These are phyloP conservation scores for Octopus bimaculoides DNA, from an alignment of 1,140 invertebrate species.

Conservation along the genomic window DNA sequence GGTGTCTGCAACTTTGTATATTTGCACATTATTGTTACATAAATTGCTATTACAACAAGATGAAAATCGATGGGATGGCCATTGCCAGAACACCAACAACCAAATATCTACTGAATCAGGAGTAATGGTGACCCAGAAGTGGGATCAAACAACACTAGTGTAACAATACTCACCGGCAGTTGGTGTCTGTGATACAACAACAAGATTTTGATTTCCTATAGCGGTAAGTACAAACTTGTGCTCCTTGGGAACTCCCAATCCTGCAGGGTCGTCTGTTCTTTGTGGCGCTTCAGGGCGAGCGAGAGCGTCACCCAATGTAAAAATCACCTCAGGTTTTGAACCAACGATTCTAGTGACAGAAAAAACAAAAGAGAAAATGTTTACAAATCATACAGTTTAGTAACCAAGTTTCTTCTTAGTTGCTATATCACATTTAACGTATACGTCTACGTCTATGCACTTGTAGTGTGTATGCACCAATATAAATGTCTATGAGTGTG, in stretches of 20 bases:
- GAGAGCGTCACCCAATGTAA: constrained; percentile 69
- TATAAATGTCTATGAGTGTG: neutral
- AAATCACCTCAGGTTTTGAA: constrained; percentile 72
- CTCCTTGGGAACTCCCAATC: constrained; percentile 72
- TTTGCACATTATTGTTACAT: too few relatives aligned
- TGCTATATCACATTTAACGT: neutral
- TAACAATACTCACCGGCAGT: constrained; percentile 3
- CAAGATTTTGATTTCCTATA: constrained; percentile 71
- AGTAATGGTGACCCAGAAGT: too few relatives aligned
- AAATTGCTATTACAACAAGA: too few relatives aligned
- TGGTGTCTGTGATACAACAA: constrained; percentile 40
- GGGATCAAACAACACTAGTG: neutral
- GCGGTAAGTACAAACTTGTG: constrained; percentile 86
- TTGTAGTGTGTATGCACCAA: neutral
- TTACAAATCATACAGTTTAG: neutral
- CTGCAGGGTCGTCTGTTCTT: constrained; percentile 7
- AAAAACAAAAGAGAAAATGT: neutral
- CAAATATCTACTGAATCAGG: neutral
- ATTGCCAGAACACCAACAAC: too few relatives aligned
- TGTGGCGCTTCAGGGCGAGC: constrained; percentile 60
- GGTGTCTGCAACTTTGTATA: too few relatives aligned
- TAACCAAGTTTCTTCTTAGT: neutral
- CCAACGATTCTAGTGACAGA: constrained; percentile 48
- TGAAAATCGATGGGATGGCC: too few relatives aligned
- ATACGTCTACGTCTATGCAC: neutral